These are phyloP conservation scores for Taenioides sp. DNA, from an alignment of 2,797 vertebrate species.

Conservation along the genomic window DNA sequence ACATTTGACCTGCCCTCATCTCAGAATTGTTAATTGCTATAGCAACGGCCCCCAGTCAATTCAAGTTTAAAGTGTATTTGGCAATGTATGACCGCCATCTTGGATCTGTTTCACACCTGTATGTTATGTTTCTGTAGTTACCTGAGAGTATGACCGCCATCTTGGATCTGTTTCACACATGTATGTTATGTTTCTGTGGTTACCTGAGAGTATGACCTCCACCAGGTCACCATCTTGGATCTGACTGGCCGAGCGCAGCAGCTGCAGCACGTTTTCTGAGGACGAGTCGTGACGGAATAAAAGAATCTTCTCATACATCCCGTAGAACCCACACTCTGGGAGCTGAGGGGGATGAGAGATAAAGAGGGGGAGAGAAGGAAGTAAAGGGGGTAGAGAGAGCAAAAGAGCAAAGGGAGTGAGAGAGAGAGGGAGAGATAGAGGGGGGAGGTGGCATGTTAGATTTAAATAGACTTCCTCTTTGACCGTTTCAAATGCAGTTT, in stretches of 20 bases:
- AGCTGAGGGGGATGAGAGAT: constrained; percentile 71
- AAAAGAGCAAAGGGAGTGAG: no score
- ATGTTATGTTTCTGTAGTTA: neutral
- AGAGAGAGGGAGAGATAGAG: no score
- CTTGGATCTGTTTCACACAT: no score
- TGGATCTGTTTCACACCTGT: neutral
- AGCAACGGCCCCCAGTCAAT: no score
- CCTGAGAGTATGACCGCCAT: neutral
- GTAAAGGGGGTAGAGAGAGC: no score
- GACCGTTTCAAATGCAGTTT: no score
- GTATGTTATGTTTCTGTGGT: neutral
- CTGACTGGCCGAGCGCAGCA: constrained; percentile 89
- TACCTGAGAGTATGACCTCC: constrained; percentile 95
- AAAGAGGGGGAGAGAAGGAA: no score
- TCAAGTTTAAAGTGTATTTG: no score
- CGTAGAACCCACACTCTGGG: constrained; percentile 95
- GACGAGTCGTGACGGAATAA: constrained; percentile 91
- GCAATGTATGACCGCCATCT: neutral
- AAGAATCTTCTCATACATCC: constrained; percentile 97
- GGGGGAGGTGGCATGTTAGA: no score
- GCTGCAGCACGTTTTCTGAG: constrained; percentile 91
- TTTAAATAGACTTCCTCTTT: no score
- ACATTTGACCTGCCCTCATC: no score
- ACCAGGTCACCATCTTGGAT: constrained; percentile 96
- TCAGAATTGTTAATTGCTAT: no score